Percentiles rank a stretch among this genome's conserved stretches.
These are phyloP conservation scores for Zootermopsis nevadensis DNA, from an alignment of 2,888 invertebrate species.

Conservation along the genomic window DNA sequence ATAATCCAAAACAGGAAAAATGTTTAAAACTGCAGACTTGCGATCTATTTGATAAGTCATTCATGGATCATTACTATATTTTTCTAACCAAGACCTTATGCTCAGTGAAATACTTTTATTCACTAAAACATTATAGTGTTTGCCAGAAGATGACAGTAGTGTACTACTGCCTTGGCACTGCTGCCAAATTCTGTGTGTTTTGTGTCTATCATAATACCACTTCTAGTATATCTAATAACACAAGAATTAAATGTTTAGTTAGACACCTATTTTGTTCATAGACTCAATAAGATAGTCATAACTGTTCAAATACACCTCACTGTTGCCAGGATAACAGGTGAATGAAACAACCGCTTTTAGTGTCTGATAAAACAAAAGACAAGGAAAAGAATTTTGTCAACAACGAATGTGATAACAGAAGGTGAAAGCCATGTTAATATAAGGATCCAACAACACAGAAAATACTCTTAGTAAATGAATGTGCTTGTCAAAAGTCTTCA, in stretches of 20 bases:
- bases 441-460: constrained; percentile 7
- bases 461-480: background rate
- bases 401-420: constrained; percentile 41
- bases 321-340: background rate
- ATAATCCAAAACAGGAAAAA: background rate
- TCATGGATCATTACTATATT: background rate
- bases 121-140: background rate
- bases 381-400: background rate
- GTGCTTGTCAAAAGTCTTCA: constrained; percentile 47
- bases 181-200: background rate
- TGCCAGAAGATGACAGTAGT: too few relatives aligned
- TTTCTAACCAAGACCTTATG: too few relatives aligned
- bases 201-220: background rate
- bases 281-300: background rate
- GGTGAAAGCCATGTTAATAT: constrained; percentile 28
- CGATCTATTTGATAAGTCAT: background rate
- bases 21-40: background rate
- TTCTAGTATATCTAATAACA: background rate
- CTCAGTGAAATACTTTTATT: background rate
- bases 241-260: constrained; percentile 3
- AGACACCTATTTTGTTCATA: background rate
- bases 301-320: background rate
- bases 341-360: background rate
- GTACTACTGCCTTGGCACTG: background rate
- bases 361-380: background rate